Conservation (phyloP, 37 sponge, comb jelly and placozoan genomes). For the Eunapius fragilis region DNA sequence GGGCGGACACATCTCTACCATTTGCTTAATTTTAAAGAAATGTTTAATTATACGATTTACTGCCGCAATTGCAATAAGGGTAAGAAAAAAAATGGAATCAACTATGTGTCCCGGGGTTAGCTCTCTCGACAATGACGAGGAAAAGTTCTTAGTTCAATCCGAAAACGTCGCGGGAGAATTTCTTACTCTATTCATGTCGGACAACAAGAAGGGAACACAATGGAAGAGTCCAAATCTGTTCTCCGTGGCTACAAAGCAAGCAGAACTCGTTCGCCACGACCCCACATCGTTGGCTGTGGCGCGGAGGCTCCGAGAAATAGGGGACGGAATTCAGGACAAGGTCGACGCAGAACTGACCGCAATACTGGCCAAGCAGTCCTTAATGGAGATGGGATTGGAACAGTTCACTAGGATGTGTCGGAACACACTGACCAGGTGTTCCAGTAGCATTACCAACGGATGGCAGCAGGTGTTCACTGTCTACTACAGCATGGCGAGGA, state of each 20-base stretch:
- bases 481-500: not conserved
- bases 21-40: too few relatives aligned
- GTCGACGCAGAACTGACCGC: not conserved
- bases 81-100: not conserved
- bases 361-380: not conserved
- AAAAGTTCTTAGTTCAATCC: not conserved
- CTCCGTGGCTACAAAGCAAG: too few relatives aligned
- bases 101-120: not conserved
- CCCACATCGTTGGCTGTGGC: not conserved
- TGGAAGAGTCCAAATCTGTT: not conserved
- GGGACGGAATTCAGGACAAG: not conserved
- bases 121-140: not conserved
- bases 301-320: not conserved
- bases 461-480: slow-evolving; percentile 2
- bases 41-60: not conserved
- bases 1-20: too few relatives aligned
- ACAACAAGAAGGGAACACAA: not conserved
- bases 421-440: not conserved
- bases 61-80: too few relatives aligned
- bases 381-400: not conserved
- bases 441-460: not conserved
- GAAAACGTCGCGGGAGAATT: not conserved
- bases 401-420: not conserved
- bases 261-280: too few relatives aligned
- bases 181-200: not conserved